These are phyloP conservation scores for Marasmarcha lunaedactyla DNA, from an alignment of 2,888 invertebrate genomes.

Conservation along the genomic window DNA sequence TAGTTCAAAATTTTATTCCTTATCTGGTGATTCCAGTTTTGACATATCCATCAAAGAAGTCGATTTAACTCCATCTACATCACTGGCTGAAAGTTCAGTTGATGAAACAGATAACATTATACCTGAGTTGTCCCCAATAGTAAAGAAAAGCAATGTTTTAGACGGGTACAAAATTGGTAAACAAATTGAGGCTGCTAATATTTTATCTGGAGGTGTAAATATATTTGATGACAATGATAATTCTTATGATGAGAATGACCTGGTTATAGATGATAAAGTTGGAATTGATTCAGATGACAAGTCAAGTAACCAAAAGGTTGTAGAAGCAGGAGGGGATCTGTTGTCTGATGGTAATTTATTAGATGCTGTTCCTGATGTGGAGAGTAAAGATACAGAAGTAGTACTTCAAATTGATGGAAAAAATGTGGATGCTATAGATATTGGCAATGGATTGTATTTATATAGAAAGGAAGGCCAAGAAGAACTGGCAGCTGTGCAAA, in stretches of 20 bases:
- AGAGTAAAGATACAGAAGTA: slow-evolving; percentile 52
- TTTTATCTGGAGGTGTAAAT: slow-evolving; percentile 57
- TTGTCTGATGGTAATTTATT: slow-evolving; percentile 23
- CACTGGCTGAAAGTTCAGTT: slow-evolving; percentile 28
- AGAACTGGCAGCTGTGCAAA: slow-evolving; percentile 58
- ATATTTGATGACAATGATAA: slow-evolving; percentile 67
- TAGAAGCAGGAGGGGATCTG: slow-evolving; percentile 19
- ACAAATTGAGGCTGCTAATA: slow-evolving; percentile 60
- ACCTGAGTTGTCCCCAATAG: slow-evolving; percentile 45
- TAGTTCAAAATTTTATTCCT: slow-evolving; percentile 54
- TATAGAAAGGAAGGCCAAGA: slow-evolving; percentile 53
- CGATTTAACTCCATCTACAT: slow-evolving; percentile 25
- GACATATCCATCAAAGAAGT: slow-evolving; percentile 45
- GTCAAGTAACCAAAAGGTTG: slow-evolving; percentile 24
- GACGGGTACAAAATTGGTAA: slow-evolving; percentile 52
- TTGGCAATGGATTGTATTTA: slow-evolving; percentile 59
- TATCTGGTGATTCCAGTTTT: slow-evolving; percentile 53
- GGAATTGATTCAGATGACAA: slow-evolving; percentile 36
- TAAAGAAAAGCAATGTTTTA: slow-evolving; percentile 39
- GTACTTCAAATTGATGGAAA: slow-evolving; percentile 59
- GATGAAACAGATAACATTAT: slow-evolving; percentile 34
- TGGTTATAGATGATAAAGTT: slow-evolving; percentile 60
- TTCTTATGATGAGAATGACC: slow-evolving; percentile 58
- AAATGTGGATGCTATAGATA: slow-evolving; percentile 60
- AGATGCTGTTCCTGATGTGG: slow-evolving; percentile 29